Evolutionary conservation across 2,113 vertebrate species (phyloP), one percentile per base, ranked within the genome.

Genomic region (Chamaetylas fuelleborni): DNA sequence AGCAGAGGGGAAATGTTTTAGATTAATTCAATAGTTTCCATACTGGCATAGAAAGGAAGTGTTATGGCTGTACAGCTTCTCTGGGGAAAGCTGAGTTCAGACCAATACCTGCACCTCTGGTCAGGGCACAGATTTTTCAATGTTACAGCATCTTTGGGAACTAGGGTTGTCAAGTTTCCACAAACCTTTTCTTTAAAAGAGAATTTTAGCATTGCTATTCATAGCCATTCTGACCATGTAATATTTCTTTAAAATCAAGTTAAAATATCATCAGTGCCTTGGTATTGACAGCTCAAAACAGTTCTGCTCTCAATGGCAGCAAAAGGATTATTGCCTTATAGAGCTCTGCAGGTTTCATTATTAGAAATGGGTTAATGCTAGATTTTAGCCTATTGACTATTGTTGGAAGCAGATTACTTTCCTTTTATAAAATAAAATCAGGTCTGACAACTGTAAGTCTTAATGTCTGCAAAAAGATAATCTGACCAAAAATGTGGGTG

Each of bases 341-440:
- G 84, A 73, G 78, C 43, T 85, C 72, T 78, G 25, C 34, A 33
- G 87, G 88, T 93, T 88, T 91, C 81, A 88, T 29, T 86, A 72
- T 88, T 94, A 88, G 88, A 97, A 96, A 94, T 96, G 85, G 82
- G 90, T 90, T 96, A 96, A 96, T 95, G 88, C 79, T 90, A 92
- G 94, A 96, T 96, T 97, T 94, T 88, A 84, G 70, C 62, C 79
- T 94, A 42, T 84, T 81, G 84, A 90, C 56, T 94, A 43, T 93
- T 94, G 85, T 95, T 89, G 72, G 53, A 96, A 94, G 85, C 71
- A 78, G 94, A 94, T 95, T 96, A 95, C 54, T 91, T 92, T 58
- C 62, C 88, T 84, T 66, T 33, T 94, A 33, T 95, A 87, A 86
- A 96, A 94, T 88, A 88, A 91, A 92, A 93, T 83, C 60, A 91